Evolutionary conservation across 1,140 invertebrate genomes (phyloP), one percentile per base, ranked within the genome.

Genomic region (Tetramorium simillimum): DNA sequence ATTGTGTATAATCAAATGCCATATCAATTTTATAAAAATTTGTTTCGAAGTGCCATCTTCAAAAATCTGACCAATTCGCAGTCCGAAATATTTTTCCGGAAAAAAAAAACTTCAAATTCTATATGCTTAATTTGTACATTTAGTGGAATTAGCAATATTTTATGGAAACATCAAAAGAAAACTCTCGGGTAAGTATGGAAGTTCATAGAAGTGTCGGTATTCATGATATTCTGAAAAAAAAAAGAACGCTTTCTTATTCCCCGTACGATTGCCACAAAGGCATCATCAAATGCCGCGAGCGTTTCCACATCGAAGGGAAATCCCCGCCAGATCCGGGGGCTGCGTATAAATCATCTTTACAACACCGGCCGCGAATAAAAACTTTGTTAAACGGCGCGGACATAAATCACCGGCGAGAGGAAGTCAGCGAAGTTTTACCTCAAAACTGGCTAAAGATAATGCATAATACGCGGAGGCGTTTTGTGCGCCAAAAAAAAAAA

Each of bases 271-370:
- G 53, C 24, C 40, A 28, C 24, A 69, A 67, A 78, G 43, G 16
- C 37, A 33, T 16, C 37, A 9, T 33, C 63, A n/a, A 49, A 75
- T 37, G 53, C 43, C 33, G 49, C 49, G 53, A 49, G 40, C 40
- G 18, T 82, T 73, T 82, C 70, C 40, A 58, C 40, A 18, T 82
- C 53, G 53, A 73, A 60, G 40, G 24, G 40, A 46, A 49, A 73
- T 33, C 40, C 40, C 69, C 14, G 56, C 33, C 14, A 81, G 65
- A 67, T 80, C 77, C 7, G 40, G 24, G 12, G 28, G 21, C 65
- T 18, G 56, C 69, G 53, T 75, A 84, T 84, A 84, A 84, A 84
- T 84, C 80, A 84, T 75, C 53, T 72, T 75, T 84, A 75, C 53
- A 84, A 75, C 56, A 49, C 72, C 9, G 37, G 18, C 40, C 69